A percentile compares a stretch with the other conserved stretches of the same genome.
Evolutionary conservation across 2,797 vertebrate genomes (phyloP).

Genomic region (Galago senegalensis): DNA sequence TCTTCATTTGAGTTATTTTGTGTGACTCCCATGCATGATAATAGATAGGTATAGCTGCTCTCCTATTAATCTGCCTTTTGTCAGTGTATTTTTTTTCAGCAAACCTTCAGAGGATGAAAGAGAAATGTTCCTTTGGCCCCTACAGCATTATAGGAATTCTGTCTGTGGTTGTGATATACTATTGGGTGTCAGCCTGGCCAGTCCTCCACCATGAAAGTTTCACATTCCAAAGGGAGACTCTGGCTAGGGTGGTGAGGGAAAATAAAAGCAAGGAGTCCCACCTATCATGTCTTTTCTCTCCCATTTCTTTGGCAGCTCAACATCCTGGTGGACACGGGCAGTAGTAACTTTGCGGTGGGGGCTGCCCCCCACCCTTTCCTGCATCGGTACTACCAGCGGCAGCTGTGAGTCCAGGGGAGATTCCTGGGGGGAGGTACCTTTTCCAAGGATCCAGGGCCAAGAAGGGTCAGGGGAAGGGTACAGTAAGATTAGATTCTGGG

Average conservation of each 20-base stretch:
- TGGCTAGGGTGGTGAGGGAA: neutral
- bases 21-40: neutral
- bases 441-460: neutral
- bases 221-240: neutral
- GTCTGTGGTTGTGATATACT: neutral
- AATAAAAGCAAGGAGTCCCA: neutral
- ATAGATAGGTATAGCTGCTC: neutral
- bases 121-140: neutral
- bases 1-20: neutral
- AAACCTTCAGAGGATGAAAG: neutral
- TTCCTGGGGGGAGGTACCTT: neutral
- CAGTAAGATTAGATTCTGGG: neutral
- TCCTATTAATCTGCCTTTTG: neutral
- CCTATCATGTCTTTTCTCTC: neutral
- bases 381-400: constrained; percentile 96
- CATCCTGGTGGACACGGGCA: constrained; percentile 99
- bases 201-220: neutral
- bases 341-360: constrained; percentile 99
- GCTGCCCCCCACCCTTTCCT: constrained; percentile 98
- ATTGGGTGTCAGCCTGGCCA: neutral
- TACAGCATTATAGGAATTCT: neutral
- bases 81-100: neutral
- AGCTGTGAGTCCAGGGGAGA: constrained; percentile 93
- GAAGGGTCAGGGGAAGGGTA: neutral
- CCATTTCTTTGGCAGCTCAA: constrained; percentile 92